phyloP scores from a whole-genome alignment of 1,140 invertebrate genomes.

The Pseudomyrmex flavicornis region DNA sequence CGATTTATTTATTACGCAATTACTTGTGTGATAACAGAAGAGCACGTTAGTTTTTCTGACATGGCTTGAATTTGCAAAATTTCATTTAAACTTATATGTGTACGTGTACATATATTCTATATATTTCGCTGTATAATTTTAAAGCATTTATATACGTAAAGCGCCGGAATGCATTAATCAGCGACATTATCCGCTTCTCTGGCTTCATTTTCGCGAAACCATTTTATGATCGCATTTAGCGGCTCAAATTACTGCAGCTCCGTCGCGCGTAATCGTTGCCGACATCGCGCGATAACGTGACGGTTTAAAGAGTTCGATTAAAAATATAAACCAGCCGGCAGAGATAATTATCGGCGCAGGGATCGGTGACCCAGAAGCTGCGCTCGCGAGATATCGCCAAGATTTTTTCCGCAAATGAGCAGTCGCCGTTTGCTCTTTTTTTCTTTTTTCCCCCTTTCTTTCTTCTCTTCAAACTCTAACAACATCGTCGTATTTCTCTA shows the following conservation, averaged over 20 bases:
- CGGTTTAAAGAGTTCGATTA: conserved; percentile 50
- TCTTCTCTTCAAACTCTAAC: not conserved
- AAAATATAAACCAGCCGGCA: conserved; percentile 37
- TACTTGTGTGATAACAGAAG: not conserved
- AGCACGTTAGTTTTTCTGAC: not conserved
- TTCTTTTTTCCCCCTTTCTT: not conserved
- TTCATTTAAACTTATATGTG: not conserved
- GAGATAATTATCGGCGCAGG: conserved; percentile 43
- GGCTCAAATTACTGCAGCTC: conserved; percentile 30
- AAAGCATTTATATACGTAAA: not conserved
- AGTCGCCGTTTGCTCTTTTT: not conserved
- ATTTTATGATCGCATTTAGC: conserved; percentile 53
- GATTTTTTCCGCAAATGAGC: not conserved
- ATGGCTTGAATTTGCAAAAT: conserved; percentile 1
- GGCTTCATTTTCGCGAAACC: conserved; percentile 21
- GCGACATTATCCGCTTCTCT: conserved; percentile 6
- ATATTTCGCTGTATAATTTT: conserved; percentile 19
- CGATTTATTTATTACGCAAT: not conserved
- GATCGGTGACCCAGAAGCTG: conserved; percentile 25
- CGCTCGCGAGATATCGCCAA: conserved; percentile 6
- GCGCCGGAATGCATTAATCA: conserved; percentile 32
- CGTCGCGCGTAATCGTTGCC: conserved; percentile 33
- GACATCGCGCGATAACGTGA: conserved; percentile 24
- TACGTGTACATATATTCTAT: not conserved
- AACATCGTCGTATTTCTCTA: conserved; percentile 27